These are phyloP conservation scores for Dromiciops gliroides DNA, from an alignment of 2,113 vertebrate genomes.

Conservation along the genomic window DNA sequence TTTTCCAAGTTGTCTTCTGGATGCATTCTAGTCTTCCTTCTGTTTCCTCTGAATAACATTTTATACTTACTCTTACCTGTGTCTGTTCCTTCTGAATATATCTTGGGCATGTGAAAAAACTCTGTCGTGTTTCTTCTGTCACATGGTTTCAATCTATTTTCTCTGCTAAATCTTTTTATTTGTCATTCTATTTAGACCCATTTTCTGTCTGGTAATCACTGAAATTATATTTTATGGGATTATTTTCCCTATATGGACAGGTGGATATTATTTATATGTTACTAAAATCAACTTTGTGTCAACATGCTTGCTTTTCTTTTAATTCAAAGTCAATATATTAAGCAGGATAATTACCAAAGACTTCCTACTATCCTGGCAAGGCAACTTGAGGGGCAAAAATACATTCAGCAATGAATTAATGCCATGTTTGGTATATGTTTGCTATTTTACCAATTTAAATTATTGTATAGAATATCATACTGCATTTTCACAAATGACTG, in stretches of 20 bases:
- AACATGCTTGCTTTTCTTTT: not conserved
- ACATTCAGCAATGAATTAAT: not conserved
- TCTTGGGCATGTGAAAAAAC: not conserved
- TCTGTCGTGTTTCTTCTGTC: conserved; percentile 23
- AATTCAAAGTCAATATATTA: not conserved
- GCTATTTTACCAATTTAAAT: not conserved
- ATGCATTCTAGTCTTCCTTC: not conserved
- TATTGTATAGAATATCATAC: not conserved
- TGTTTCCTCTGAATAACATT: not conserved
- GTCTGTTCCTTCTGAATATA: conserved; percentile 1
- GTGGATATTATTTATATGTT: not conserved
- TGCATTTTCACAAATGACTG: not conserved
- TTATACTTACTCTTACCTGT: not conserved
- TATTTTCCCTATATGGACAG: conserved; percentile 17
- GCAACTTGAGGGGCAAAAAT: not conserved
- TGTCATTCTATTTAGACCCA: conserved; percentile 41
- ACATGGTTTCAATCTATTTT: not conserved
- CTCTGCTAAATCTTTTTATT: too few relatives aligned
- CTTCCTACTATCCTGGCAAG: too few relatives aligned
- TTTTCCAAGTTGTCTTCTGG: too few relatives aligned
- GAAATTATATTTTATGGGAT: conserved; percentile 18
- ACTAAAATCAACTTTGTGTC: not conserved
- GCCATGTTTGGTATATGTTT: not conserved
- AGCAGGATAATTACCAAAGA: not conserved
- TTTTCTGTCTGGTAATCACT: conserved; percentile 2